A percentile compares a stretch with the other conserved stretches of the same genome.
phyloP scores from a whole-genome alignment of 2,888 invertebrate genomes.

The Lasioglossum zephyrum region DNA sequence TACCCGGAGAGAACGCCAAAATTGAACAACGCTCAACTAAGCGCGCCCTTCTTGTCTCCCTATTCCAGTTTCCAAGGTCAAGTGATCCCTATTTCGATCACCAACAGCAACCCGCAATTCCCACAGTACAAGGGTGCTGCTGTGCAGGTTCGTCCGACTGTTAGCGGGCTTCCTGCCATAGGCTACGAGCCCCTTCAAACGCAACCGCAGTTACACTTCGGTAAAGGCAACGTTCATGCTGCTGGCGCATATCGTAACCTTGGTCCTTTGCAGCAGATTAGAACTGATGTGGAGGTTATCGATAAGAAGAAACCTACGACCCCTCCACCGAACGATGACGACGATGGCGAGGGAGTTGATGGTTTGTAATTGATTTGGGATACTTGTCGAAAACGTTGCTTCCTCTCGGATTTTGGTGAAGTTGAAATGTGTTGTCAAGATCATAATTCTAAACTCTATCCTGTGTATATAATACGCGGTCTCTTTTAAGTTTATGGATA shows the following conservation, averaged over 20 bases:
- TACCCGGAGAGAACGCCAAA: conserved; percentile 43
- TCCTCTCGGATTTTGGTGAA: too few relatives aligned
- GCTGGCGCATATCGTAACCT: conserved; percentile 32
- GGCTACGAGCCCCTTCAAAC: conserved; percentile 76
- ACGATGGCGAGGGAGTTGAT: conserved; percentile 48
- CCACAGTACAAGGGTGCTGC: conserved; percentile 73
- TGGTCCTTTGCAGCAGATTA: conserved; percentile 71
- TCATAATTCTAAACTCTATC: too few relatives aligned
- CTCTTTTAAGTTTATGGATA: too few relatives aligned
- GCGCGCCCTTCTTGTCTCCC: conserved; percentile 62
- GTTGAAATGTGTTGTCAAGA: too few relatives aligned
- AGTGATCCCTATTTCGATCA: conserved; percentile 71
- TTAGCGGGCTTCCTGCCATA: conserved; percentile 41
- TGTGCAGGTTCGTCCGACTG: conserved; percentile 54
- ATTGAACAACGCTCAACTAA: conserved; percentile 41
- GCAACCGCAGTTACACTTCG: conserved; percentile 80
- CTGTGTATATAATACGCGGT: too few relatives aligned
- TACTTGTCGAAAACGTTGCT: too few relatives aligned
- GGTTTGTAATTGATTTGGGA: conserved; percentile 25
- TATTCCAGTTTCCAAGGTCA: conserved; percentile 66
- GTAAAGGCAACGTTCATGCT: conserved; percentile 19
- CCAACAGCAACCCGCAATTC: conserved; percentile 67
- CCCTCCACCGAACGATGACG: conserved; percentile 66
- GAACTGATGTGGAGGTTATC: conserved; percentile 79
- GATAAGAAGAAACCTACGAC: conserved; percentile 75